Conservation (phyloP, 1,140 invertebrate species). For the Chironomus striatipennis region DNA sequence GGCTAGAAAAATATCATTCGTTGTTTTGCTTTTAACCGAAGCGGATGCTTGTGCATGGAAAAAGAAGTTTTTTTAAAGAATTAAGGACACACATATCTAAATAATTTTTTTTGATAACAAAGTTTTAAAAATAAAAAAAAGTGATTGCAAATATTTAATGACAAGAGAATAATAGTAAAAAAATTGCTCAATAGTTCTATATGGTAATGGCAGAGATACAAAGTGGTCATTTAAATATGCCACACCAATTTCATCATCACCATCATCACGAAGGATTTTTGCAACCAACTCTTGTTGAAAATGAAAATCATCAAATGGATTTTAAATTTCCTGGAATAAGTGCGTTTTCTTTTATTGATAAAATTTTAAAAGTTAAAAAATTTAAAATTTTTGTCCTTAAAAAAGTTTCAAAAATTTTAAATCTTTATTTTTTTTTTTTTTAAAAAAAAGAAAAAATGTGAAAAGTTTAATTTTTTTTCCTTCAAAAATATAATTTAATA, state of each 20-base stretch:
- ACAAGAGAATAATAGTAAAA: background rate
- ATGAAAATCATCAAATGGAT: background rate
- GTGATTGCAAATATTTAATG: background rate
- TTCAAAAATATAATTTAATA: slow-evolving; percentile 32
- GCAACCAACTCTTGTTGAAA: slow-evolving; percentile 4
- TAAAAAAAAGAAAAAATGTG: no score
- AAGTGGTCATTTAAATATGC: slow-evolving; percentile 46
- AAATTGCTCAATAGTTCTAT: slow-evolving; percentile 28
- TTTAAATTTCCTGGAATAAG: slow-evolving; percentile 4
- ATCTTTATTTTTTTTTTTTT: no score
- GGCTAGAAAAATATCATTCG: background rate
- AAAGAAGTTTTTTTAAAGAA: no score
- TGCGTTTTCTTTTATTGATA: background rate
- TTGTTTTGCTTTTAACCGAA: background rate
- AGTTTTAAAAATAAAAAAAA: background rate
- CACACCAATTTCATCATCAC: slow-evolving; percentile 45
- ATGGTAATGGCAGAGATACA: slow-evolving; percentile 51
- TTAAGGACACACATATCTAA: background rate
- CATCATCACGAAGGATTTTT: slow-evolving; percentile 27
- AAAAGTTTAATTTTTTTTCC: background rate
- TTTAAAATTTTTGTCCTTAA: no score
- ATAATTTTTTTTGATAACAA: background rate
- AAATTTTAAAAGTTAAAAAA: background rate
- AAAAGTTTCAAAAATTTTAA: no score
- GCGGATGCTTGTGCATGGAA: background rate